Evolutionary conservation across 2,113 vertebrate species (phyloP), one percentile per base, ranked within the genome.

Genomic region (Oryzias melastigma): DNA sequence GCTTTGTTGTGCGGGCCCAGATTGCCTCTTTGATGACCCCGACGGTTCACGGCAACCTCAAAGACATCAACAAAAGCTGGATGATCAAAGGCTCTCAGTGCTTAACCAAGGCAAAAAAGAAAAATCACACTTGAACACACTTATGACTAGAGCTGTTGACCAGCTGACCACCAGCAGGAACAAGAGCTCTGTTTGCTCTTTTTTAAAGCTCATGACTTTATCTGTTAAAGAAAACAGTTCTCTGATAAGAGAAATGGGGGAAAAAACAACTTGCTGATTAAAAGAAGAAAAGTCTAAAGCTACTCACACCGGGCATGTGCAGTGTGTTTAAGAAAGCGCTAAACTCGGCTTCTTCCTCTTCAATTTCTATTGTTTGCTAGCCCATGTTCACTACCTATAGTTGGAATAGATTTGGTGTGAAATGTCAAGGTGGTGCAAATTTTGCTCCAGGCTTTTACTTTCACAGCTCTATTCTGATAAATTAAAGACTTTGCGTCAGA

Each of bases 71-170:
- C 27, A 63, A 73, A 68, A 65, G 62, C 35, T 46, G 20, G 29
- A 18, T 46, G 64, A 75, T 75, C 71, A 68, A 74, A 80, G 51
- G 47, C 29, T 53, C 52, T 49, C 16, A n/a, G 20, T 7, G 15
- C 45, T 27, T 43, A 60, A 27, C 51, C 52, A 27, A 25, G 52
- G 18, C 45, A 62, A 64, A 66, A 35, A 35, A 35, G 35, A 35
- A 35, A 35, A 35, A 35, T 27, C 50, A 47, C 62, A 64, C 44
- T 64, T 69, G 41, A 82, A 52, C 48, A 59, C 35, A 56, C 25
- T 22, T 44, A 71, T 48, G 41, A 60, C 40, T 25, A 8, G 25
- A 60, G 44, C 51, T 5, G 15, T 18, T 55, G 52, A 48, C 62
- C 58, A 64, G 47, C 62, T 69, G 64, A 80, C 54, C 40, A 45